phyloP scores from a whole-genome alignment of 2,113 vertebrate genomes.

The Cranoglanis bouderius region DNA sequence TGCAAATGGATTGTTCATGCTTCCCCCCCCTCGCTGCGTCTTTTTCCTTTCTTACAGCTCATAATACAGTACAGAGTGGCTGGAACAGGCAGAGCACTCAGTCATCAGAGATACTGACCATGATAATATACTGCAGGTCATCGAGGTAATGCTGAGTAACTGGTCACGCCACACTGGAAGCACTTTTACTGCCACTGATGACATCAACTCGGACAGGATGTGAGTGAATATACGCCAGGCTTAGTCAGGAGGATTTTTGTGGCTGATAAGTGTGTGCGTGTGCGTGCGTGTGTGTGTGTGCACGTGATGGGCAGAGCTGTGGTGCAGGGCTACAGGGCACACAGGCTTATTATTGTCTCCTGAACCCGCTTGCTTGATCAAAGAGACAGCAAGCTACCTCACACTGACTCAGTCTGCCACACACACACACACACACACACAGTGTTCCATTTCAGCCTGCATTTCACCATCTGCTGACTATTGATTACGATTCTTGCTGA shows the following conservation, averaged over 20 bases:
- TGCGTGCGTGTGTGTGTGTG: slow-evolving; percentile 17
- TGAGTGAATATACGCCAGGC: not conserved
- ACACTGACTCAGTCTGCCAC: slow-evolving; percentile 30
- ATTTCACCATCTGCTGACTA: slow-evolving; percentile 45
- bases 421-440: not conserved
- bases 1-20: slow-evolving; percentile 22
- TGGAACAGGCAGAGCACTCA: slow-evolving; percentile 25
- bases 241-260: slow-evolving; percentile 57
- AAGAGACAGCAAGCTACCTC: slow-evolving; percentile 37
- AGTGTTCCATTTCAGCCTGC: not conserved
- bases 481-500: slow-evolving; percentile 43
- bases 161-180: slow-evolving; percentile 39
- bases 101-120: slow-evolving; percentile 52
- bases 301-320: slow-evolving; percentile 23
- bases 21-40: not conserved
- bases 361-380: slow-evolving; percentile 43
- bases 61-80: slow-evolving; percentile 36
- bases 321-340: not conserved
- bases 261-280: slow-evolving; percentile 14
- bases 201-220: slow-evolving; percentile 38
- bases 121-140: slow-evolving; percentile 54
- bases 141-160: slow-evolving; percentile 44
- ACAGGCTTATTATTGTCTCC: slow-evolving; percentile 37
- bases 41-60: not conserved
- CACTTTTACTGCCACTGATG: slow-evolving; percentile 35